Percentiles rank a stretch among this genome's conserved stretches.
Evolutionary conservation across 2,797 vertebrate species (phyloP).

Genomic region (Heterohyrax brucei): DNA sequence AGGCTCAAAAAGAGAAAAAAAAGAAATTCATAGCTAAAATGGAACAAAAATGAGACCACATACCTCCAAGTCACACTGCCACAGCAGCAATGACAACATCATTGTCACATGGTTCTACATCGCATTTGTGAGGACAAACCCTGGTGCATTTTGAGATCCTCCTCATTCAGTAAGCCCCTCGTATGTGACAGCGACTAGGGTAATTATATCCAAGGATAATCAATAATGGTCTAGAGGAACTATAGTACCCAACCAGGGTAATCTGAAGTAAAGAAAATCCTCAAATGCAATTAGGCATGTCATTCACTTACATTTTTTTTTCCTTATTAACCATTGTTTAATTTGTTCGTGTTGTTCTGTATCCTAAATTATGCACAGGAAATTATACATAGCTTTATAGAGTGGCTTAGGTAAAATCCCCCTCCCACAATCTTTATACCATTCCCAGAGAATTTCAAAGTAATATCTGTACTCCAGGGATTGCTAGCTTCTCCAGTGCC

Average conservation of each 20-base stretch:
- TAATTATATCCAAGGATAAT: neutral
- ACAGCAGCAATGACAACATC: neutral
- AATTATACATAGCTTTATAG: neutral
- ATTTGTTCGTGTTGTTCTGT: neutral
- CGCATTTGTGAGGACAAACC: neutral
- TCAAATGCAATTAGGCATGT: neutral
- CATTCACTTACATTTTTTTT: neutral
- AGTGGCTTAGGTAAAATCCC: neutral
- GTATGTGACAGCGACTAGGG: neutral
- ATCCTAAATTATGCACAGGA: neutral
- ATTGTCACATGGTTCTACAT: neutral
- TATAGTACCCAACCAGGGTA: neutral
- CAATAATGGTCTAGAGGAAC: neutral
- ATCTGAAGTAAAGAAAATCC: neutral
- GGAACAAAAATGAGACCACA: neutral
- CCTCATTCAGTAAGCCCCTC: neutral
- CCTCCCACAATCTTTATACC: neutral
- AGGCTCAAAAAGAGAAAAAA: neutral
- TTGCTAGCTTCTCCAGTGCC: too few species aligned
- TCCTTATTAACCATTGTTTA: neutral
- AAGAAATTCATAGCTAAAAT: neutral
- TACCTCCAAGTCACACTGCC: neutral
- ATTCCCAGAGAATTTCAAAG: neutral
- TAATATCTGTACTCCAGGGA: too few species aligned
- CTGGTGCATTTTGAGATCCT: neutral